Evolutionary conservation across 2,888 invertebrate species (phyloP), one percentile per base, ranked within the genome.

Genomic region (Phymatocera aterrima): DNA sequence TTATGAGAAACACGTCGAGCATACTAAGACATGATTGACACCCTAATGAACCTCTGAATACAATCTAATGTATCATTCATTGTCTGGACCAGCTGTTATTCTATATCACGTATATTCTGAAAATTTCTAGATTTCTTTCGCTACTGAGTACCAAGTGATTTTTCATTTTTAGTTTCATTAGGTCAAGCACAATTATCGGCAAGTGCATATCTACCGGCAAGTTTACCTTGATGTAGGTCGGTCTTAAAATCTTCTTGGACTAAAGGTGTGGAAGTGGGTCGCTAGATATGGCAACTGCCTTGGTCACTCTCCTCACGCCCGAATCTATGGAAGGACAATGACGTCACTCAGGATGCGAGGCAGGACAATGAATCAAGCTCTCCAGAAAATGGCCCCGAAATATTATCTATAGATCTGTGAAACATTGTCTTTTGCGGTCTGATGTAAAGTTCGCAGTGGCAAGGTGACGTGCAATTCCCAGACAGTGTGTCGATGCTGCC

Each of bases 371-470:
- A 34, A 12, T 84, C 84, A 83, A 80, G 79, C 81, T 85, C 83
- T 82, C 78, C 79, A 84, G 80, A 86, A 85, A 84, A 85, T 87
- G 86, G 84, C 85, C 87, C 82, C 82, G 84, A 12, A 68, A 68
- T 10, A 51, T 51, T 18, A 51, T 34, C n/a, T 10, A 1, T 6
- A 34, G 37, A n/a, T n/a, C 24, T 28, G 21, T n/a, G 15, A 12
- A 28, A 43, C 24, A n/a, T n/a, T 51, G 74, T 64, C 65, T 60
- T 70, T 79, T 78, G 79, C 61, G 77, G 70, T 79, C 77, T 79
- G 81, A 82, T 77, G 81, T 81, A 83, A 64, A 84, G 82, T 82
- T 80, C 83, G 18, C 34, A 74, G 57, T 37, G 74, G 34, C 10
- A n/a, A 10, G 8, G 54, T 54, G 60, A 43, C 24, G 43, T 60